These are phyloP conservation scores for Apistogramma diplotaenia DNA, from an alignment of 2,113 vertebrate genomes.

Conservation along the genomic window DNA sequence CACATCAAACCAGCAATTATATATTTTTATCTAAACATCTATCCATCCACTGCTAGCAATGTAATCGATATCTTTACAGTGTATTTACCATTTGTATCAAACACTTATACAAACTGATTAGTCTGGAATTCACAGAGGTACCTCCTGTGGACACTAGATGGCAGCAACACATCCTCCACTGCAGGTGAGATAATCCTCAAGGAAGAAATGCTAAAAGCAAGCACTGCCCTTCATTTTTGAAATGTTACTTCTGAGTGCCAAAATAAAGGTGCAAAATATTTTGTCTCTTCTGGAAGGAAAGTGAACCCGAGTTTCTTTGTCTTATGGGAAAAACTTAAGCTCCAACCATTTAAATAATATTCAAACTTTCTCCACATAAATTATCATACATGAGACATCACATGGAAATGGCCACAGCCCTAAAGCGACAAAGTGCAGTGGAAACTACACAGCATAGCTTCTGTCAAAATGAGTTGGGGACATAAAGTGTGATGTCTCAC, in stretches of 20 bases:
- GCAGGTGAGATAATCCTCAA: background rate
- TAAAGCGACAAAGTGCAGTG: background rate
- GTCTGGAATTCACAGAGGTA: background rate
- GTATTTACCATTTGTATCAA: background rate
- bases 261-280: background rate
- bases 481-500: background rate
- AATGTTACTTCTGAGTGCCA: background rate
- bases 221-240: background rate
- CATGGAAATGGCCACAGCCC: background rate
- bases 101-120: background rate
- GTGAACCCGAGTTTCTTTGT: background rate
- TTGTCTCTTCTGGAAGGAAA: background rate
- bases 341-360: background rate
- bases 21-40: background rate
- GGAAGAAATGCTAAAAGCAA: background rate
- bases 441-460: background rate
- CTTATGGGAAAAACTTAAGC: background rate
- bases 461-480: background rate
- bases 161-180: constrained; percentile 28
- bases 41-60: background rate
- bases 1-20: no score
- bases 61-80: background rate
- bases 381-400: background rate
- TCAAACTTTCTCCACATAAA: background rate
- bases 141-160: constrained; percentile 55